Evolutionary conservation across 2,797 vertebrate genomes (phyloP).

Genomic region (Tokudaia muenninki): DNA sequence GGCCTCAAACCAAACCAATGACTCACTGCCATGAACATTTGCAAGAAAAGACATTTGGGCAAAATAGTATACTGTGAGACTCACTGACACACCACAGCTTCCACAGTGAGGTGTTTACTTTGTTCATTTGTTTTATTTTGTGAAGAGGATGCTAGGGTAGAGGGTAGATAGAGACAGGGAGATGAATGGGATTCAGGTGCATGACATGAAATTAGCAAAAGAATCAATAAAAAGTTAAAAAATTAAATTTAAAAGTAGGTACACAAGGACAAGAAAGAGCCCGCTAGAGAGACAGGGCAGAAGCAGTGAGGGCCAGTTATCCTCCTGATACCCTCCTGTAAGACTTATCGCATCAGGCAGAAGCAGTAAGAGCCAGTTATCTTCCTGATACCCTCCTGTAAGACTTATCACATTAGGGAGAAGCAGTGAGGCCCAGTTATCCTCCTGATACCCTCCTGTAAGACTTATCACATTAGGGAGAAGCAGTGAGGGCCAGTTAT

Average conservation of each 20-base stretch:
- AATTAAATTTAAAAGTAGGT: constrained; percentile 17
- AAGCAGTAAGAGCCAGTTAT: background rate
- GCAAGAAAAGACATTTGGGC: background rate
- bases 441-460: too few species aligned
- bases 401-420: background rate
- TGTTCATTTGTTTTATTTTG: background rate
- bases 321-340: too few species aligned
- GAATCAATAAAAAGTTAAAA: background rate
- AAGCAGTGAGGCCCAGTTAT: too few species aligned
- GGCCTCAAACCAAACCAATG: background rate
- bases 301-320: background rate
- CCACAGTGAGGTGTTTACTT: background rate
- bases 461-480: too few species aligned
- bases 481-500: background rate
- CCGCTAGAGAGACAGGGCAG: background rate
- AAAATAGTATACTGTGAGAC: background rate
- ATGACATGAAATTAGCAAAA: background rate
- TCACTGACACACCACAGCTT: background rate
- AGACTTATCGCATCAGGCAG: too few species aligned
- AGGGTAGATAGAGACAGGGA: background rate
- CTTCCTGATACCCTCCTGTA: constrained; percentile 12
- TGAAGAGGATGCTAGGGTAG: background rate
- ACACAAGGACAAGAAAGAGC: constrained; percentile 33
- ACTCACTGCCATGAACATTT: background rate
- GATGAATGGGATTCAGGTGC: background rate